phyloP scores from a whole-genome alignment of 2,888 invertebrate genomes.

The Choristoneura rosaceana region DNA sequence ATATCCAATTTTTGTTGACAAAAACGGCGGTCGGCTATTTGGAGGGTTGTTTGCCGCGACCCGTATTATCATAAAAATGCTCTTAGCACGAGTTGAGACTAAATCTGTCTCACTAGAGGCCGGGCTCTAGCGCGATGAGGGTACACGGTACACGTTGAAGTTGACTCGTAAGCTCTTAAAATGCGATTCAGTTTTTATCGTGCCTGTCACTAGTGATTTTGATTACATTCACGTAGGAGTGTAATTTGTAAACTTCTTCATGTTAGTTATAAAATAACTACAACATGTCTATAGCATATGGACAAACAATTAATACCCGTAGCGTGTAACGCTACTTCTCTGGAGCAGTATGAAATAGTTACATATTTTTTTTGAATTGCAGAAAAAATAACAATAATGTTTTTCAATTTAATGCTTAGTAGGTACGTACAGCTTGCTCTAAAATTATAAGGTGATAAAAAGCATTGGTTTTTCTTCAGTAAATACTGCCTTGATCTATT shows the following conservation, averaged over 20 bases:
- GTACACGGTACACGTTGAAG: conserved; percentile 12
- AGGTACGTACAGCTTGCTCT: too few species aligned
- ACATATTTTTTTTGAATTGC: too few species aligned
- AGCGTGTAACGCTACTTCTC: too few species aligned
- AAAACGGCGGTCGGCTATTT: conserved; percentile 33
- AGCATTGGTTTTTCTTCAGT: too few species aligned
- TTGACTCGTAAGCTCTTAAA: conserved; percentile 7
- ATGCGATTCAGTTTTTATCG: background rate
- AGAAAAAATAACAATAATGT: too few species aligned
- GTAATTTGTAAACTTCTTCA: background rate
- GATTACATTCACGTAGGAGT: background rate
- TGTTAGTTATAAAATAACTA: too few species aligned
- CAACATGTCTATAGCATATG: too few species aligned
- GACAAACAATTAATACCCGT: too few species aligned
- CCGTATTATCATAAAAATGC: conserved; percentile 40
- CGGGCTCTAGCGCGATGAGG: conserved; percentile 7
- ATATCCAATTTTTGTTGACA: conserved; percentile 35
- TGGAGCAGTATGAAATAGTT: background rate
- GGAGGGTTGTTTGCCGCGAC: conserved; percentile 23
- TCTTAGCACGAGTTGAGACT: conserved; percentile 31
- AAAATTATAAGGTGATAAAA: too few species aligned
- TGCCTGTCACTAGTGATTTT: background rate
- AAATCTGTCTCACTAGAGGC: conserved; percentile 25
- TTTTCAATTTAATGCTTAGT: too few species aligned
- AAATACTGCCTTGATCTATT: too few species aligned